Evolutionary conservation across 2,888 invertebrate genomes (phyloP).

Genomic region (Panopea generosa): DNA sequence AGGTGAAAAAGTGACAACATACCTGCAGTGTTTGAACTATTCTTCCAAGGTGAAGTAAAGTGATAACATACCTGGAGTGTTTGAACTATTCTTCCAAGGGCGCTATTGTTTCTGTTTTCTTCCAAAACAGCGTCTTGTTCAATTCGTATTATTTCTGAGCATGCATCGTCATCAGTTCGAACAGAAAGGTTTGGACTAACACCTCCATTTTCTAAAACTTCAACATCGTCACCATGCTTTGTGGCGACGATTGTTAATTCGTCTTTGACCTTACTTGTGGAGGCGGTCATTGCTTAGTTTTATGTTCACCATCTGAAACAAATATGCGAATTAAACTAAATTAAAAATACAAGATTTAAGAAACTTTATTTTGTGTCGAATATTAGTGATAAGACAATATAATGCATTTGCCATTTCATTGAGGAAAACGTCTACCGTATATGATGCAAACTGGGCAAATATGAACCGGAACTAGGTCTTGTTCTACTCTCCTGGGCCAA

Average conservation of each 20-base stretch:
- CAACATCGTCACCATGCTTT: constrained; percentile 67
- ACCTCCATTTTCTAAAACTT: constrained; percentile 79
- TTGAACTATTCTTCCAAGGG: constrained; percentile 75
- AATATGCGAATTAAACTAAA: too few relatives aligned
- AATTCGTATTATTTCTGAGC: constrained; percentile 81
- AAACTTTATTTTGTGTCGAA: too few relatives aligned
- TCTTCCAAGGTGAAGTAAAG: too few relatives aligned
- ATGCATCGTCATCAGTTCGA: constrained; percentile 78
- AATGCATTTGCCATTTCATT: too few relatives aligned
- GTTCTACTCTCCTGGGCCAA: too few relatives aligned
- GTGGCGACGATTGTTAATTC: constrained; percentile 25
- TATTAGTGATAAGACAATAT: too few relatives aligned
- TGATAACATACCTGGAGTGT: constrained; percentile 80
- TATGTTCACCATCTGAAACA: constrained; percentile 11
- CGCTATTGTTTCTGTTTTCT: constrained; percentile 59
- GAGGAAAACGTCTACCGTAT: too few relatives aligned
- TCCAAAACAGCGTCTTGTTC: constrained; percentile 75
- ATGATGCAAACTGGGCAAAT: too few relatives aligned
- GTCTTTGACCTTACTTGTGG: constrained; percentile 64
- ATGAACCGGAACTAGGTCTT: too few relatives aligned
- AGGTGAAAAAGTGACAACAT: too few relatives aligned
- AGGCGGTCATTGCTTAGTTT: constrained; percentile 60
- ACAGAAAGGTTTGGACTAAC: constrained; percentile 77
- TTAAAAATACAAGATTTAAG: too few relatives aligned
- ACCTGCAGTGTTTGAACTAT: too few relatives aligned